Evolutionary conservation across 30 jellyfish, hydroid and myxozoan genomes (phyloP).

Genomic region (Turritopsis rubra): DNA sequence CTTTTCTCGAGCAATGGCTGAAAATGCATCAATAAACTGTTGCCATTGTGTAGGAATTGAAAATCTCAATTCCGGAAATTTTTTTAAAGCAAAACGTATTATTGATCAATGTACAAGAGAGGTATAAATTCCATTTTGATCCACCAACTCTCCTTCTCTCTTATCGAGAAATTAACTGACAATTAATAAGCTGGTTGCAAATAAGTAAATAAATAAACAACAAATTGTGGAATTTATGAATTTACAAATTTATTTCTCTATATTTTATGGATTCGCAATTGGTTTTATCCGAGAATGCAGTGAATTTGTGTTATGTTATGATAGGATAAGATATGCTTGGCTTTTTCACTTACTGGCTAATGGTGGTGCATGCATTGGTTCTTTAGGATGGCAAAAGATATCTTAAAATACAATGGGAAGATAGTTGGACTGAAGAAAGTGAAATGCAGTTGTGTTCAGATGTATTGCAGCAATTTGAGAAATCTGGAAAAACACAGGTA

Average conservation of each 20-base stretch:
- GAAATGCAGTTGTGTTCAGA: slow-evolving; percentile 3
- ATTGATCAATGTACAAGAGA: background rate
- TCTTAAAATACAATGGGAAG: slow-evolving; percentile 9
- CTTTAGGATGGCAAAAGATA: slow-evolving; percentile 17
- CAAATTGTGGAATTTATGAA: background rate
- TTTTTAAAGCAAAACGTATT: background rate
- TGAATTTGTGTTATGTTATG: too few species aligned
- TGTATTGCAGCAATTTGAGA: background rate
- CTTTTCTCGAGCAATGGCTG: slow-evolving; percentile 12
- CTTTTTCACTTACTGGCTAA: too few species aligned
- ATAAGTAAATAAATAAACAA: background rate
- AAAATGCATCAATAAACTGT: background rate
- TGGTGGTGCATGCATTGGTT: too few species aligned
- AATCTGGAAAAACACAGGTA: slow-evolving; percentile 17
- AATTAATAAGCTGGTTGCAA: background rate
- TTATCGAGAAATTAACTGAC: background rate
- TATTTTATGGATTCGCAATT: background rate
- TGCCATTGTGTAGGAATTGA: background rate
- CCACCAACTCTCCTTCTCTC: background rate
- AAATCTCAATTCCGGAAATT: background rate
- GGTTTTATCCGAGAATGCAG: background rate
- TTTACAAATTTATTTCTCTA: background rate
- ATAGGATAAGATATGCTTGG: too few species aligned
- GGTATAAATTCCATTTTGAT: background rate
- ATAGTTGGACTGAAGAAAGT: background rate